Evolutionary conservation across 2,888 invertebrate genomes (phyloP).

Genomic region (Auanema sp.): DNA sequence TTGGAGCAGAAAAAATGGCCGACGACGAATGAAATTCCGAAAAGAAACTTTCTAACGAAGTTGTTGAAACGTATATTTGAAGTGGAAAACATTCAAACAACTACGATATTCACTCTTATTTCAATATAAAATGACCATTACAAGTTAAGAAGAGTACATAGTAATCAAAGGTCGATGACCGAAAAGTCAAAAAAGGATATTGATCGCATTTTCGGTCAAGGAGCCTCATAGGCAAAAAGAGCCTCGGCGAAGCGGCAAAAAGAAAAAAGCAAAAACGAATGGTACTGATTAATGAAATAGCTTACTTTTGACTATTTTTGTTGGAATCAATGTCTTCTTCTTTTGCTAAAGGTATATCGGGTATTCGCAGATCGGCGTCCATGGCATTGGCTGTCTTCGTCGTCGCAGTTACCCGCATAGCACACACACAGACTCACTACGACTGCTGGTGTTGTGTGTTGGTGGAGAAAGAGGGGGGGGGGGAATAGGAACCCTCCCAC

Average conservation of each 20-base stretch:
- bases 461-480: conserved; percentile 8
- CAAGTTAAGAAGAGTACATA: too few species aligned
- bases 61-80: conserved; percentile 1
- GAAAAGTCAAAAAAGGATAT: too few species aligned
- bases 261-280: background rate
- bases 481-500: conserved; percentile 5
- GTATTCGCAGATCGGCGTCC: conserved; percentile 47
- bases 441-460: conserved; percentile 1
- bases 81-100: background rate
- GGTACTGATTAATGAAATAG: conserved; percentile 3
- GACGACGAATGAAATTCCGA: background rate
- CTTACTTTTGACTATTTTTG: conserved; percentile 28
- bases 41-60: background rate
- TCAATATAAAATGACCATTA: background rate
- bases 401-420: conserved; percentile 31
- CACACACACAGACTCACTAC: conserved; percentile 18
- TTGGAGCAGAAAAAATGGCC: too few species aligned
- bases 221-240: too few species aligned
- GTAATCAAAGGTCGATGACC: too few species aligned
- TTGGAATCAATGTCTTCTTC: conserved; percentile 47
- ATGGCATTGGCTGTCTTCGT: conserved; percentile 20
- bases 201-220: too few species aligned
- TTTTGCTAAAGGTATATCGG: conserved; percentile 55
- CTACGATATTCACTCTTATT: background rate
- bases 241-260: background rate